Evolutionary conservation across 2,888 invertebrate species (phyloP).

Genomic region (Scelioninae gen. 1): DNA sequence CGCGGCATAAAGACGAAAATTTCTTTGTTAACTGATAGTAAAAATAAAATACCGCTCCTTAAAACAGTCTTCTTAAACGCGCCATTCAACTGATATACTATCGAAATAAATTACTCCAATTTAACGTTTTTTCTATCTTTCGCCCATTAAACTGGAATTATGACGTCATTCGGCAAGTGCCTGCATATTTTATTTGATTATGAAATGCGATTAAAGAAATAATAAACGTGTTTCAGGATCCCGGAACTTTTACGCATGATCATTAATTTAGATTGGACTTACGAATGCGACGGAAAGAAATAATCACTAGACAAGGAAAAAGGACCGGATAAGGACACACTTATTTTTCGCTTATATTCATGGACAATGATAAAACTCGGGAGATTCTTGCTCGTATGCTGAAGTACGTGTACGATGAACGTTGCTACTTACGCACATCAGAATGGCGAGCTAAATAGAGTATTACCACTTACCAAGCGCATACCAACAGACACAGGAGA

Average conservation of each 20-base stretch:
- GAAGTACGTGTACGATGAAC: conserved; percentile 20
- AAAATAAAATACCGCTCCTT: conserved; percentile 37
- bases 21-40: conserved; percentile 34
- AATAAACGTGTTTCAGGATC: neutral
- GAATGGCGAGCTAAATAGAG: conserved; percentile 55
- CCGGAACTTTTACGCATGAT: conserved; percentile 14
- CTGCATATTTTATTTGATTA: conserved; percentile 48
- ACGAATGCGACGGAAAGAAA: conserved; percentile 48
- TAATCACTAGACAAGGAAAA: conserved; percentile 40
- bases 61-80: conserved; percentile 20
- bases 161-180: conserved; percentile 7
- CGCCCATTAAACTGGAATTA: conserved; percentile 50
- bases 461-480: conserved; percentile 49
- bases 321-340: conserved; percentile 49
- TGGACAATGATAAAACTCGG: conserved; percentile 29
- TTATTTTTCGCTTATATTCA: conserved; percentile 43
- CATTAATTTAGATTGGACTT: conserved; percentile 57
- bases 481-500: conserved; percentile 36
- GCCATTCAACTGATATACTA: conserved; percentile 30
- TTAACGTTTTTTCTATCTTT: conserved; percentile 33
- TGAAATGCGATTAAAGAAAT: conserved; percentile 48
- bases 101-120: conserved; percentile 31
- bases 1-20: conserved; percentile 9
- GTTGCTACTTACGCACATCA: conserved; percentile 31
- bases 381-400: conserved; percentile 12